Conservation (phyloP, 1,140 invertebrate species). For the Acromyrmex heyeri region DNA sequence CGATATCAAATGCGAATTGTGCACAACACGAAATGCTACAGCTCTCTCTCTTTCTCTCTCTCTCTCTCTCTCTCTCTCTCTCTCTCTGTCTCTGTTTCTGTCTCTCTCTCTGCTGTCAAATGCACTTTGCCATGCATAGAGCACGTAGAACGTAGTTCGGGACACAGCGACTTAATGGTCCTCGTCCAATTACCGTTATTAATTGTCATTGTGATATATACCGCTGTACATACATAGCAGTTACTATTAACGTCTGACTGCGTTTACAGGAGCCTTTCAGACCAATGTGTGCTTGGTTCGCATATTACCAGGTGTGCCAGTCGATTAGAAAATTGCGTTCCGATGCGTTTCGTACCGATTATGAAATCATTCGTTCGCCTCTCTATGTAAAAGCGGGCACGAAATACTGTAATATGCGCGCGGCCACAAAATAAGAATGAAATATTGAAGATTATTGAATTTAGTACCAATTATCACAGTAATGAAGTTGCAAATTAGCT, state of each 20-base stretch:
- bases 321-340: constrained; percentile 51
- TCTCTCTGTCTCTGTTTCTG: background rate
- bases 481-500: constrained; percentile 25
- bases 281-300: background rate
- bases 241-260: constrained; percentile 43
- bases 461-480: background rate
- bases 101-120: constrained; percentile 9
- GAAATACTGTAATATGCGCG: background rate
- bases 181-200: constrained; percentile 74
- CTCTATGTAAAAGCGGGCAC: background rate
- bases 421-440: background rate
- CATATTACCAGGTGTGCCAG: background rate
- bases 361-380: background rate
- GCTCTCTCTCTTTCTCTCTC: background rate
- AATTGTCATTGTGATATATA: constrained; percentile 75
- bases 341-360: background rate
- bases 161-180: constrained; percentile 68
- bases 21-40: background rate
- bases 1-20: constrained; percentile 52
- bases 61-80: background rate
- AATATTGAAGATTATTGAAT: constrained; percentile 33
- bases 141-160: constrained; percentile 31
- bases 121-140: constrained; percentile 28
- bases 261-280: background rate
- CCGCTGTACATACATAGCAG: constrained; percentile 20